Percentiles rank a stretch among this genome's conserved stretches.
Evolutionary conservation across 2,888 invertebrate species (phyloP).

Genomic region (Synanthedon vespiformis): DNA sequence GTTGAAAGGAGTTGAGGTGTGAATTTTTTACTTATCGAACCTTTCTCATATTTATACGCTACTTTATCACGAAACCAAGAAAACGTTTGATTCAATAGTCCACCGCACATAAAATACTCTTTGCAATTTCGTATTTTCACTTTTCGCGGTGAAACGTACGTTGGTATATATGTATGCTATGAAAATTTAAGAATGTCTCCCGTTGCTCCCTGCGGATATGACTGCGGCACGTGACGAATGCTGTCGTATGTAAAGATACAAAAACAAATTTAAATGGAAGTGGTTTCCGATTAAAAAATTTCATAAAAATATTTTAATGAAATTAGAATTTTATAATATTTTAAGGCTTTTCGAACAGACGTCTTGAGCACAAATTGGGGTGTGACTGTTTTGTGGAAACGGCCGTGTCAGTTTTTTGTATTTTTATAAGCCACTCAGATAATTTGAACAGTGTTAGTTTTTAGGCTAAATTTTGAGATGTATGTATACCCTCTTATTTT

Average conservation of each 20-base stretch:
- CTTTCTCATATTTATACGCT: background rate
- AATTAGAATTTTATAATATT: no score
- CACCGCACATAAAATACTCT: conserved; percentile 34
- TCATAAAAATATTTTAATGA: no score
- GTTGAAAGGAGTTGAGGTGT: no score
- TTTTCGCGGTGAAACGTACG: conserved; percentile 30
- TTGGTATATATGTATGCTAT: conserved; percentile 21
- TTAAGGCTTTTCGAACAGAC: no score
- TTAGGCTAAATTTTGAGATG: no score
- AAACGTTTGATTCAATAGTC: background rate
- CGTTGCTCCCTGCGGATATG: conserved; percentile 44
- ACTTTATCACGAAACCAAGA: background rate
- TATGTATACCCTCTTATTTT: no score
- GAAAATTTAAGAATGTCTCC: conserved; percentile 57
- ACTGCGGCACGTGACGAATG: conserved; percentile 46
- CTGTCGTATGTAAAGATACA: conserved; percentile 13
- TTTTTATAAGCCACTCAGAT: no score
- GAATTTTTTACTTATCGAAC: background rate
- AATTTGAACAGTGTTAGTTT: no score
- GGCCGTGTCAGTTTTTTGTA: no score
- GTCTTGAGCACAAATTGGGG: no score
- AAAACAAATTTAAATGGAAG: conserved; percentile 13
- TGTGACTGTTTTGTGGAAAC: no score
- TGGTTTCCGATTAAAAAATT: no score
- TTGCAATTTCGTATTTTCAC: conserved; percentile 50